These are phyloP conservation scores for Pyxicephalus adspersus DNA, from an alignment of 2,113 vertebrate genomes.

Conservation along the genomic window DNA sequence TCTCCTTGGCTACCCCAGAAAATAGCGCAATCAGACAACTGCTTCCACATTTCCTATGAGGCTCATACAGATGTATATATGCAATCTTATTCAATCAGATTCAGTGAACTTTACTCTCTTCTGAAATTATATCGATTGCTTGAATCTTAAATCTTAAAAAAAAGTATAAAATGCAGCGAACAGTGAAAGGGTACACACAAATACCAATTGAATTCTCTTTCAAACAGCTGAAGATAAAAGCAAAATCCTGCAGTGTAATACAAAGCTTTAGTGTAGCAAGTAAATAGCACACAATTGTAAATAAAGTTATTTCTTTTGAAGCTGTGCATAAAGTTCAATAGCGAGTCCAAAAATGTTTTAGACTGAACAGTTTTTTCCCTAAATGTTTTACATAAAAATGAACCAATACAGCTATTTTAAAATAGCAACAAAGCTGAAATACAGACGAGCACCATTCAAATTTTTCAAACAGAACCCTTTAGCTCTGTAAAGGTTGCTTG, in stretches of 20 bases:
- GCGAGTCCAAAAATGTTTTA: background rate
- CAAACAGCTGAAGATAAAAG: slow-evolving; percentile 33
- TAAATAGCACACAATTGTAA: slow-evolving; percentile 8
- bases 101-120: slow-evolving; percentile 49
- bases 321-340: background rate
- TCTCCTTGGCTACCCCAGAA: slow-evolving; percentile 45
- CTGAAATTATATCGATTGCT: slow-evolving; percentile 40
- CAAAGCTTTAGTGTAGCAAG: slow-evolving; percentile 18
- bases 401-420: too few species aligned
- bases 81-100: slow-evolving; percentile 49
- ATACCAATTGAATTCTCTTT: slow-evolving; percentile 16
- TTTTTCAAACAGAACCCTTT: too few species aligned
- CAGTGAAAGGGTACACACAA: background rate
- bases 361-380: too few species aligned
- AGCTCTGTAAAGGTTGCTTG: too few species aligned
- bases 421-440: too few species aligned
- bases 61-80: slow-evolving; percentile 47
- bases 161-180: background rate
- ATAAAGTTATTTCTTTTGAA: slow-evolving; percentile 37
- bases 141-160: slow-evolving; percentile 30
- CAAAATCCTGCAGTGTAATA: background rate
- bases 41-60: slow-evolving; percentile 34
- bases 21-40: slow-evolving; percentile 49
- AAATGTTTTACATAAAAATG: too few species aligned
- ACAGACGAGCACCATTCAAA: too few species aligned